phyloP scores from a whole-genome alignment of 37 sponge, comb jelly and placozoan genomes.

The Eunapius fragilis region DNA sequence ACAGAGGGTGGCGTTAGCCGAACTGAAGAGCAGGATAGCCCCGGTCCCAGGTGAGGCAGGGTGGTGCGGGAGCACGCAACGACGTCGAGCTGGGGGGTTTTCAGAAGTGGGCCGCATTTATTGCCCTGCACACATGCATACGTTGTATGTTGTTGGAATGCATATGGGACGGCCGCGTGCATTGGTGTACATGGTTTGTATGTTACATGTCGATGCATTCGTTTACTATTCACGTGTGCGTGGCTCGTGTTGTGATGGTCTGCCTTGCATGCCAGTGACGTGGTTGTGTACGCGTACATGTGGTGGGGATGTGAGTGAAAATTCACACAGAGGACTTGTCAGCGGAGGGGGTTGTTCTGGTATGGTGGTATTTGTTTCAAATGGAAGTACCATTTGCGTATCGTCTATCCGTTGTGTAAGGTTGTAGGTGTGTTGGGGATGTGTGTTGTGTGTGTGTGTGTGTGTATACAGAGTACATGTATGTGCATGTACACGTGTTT shows the following conservation, averaged over 20 bases:
- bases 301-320: not conserved
- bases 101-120: no score
- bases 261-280: no score
- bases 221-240: no score
- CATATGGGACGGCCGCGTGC: not conserved
- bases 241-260: no score
- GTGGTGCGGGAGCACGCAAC: no score
- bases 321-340: not conserved
- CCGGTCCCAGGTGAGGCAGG: not conserved
- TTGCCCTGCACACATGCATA: no score
- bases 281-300: not conserved
- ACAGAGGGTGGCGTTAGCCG: not conserved
- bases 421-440: no score
- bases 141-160: not conserved
- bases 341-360: conserved; percentile 2
- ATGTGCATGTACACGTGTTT: conserved; percentile 18
- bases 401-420: no score
- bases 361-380: no score
- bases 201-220: no score
- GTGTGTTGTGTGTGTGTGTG: not conserved
- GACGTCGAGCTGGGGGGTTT: no score
- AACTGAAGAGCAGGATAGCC: not conserved
- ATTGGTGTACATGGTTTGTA: not conserved
- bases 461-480: not conserved
- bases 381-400: no score